phyloP scores from a whole-genome alignment of 2,113 vertebrate genomes.

The Elanus axillaris region DNA sequence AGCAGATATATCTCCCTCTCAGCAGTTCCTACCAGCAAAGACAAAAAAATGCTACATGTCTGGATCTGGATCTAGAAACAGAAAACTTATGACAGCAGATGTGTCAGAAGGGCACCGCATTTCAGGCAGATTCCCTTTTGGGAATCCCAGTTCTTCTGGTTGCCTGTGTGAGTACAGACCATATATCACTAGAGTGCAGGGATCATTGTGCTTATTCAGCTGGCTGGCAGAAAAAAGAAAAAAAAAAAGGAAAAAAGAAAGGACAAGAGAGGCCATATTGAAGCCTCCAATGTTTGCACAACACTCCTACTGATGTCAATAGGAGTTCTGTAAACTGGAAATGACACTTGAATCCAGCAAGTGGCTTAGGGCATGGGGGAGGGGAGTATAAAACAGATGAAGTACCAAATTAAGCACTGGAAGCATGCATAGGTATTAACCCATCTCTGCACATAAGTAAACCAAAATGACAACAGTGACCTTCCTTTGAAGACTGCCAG shows the following conservation, averaged over 20 bases:
- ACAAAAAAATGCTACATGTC: not conserved
- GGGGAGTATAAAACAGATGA: not conserved
- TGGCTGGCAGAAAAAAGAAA: not conserved
- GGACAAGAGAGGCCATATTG: not conserved
- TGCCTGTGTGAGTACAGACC: accelerated
- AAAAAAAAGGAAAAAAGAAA: too few species aligned
- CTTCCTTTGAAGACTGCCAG: not conserved
- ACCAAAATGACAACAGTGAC: not conserved
- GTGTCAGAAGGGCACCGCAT: not conserved
- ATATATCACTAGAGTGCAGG: not conserved
- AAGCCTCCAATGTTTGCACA: not conserved
- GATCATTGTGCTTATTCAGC: not conserved
- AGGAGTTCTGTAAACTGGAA: conserved; percentile 23
- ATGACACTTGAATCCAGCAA: not conserved
- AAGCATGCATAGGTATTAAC: not conserved
- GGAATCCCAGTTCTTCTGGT: not conserved
- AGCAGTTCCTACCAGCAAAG: not conserved
- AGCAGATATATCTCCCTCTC: not conserved
- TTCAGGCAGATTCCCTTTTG: not conserved
- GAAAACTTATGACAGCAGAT: not conserved
- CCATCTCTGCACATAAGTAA: not conserved
- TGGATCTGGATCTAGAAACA: not conserved
- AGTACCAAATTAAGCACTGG: not conserved
- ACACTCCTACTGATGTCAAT: not conserved
- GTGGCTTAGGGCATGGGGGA: not conserved